Evolutionary conservation across 2,113 vertebrate species (phyloP).

Genomic region (Polypterus senegalus): DNA sequence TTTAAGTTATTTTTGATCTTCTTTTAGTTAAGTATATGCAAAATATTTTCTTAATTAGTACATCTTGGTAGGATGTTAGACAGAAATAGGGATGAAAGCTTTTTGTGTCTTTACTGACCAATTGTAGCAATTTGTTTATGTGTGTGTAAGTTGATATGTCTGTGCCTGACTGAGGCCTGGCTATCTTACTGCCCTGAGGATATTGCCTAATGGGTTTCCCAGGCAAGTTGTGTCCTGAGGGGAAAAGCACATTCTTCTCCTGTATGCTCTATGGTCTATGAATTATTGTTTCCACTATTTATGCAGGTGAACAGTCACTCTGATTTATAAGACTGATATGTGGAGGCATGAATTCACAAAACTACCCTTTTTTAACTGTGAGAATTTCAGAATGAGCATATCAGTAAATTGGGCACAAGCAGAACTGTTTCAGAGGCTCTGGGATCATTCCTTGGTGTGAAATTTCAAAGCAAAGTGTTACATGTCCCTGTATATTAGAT

Average conservation of each 20-base stretch:
- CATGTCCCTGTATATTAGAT: too few relatives aligned
- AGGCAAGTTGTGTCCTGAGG: slow-evolving; percentile 5
- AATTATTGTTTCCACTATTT: slow-evolving; percentile 16
- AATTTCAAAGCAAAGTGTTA: too few relatives aligned
- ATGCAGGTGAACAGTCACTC: slow-evolving; percentile 3
- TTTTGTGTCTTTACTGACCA: neutral
- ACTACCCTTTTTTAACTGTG: neutral
- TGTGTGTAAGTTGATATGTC: slow-evolving; percentile 3
- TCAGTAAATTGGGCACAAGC: too few relatives aligned
- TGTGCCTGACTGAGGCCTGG: neutral
- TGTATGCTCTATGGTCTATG: slow-evolving; percentile 2
- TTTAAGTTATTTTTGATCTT: too few relatives aligned
- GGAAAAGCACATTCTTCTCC: slow-evolving; percentile 1
- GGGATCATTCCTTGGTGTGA: too few relatives aligned
- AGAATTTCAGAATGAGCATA: neutral
- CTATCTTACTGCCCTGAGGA: neutral
- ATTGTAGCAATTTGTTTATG: slow-evolving; percentile 1
- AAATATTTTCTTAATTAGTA: too few relatives aligned
- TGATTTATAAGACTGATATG: neutral
- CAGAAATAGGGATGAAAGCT: too few relatives aligned
- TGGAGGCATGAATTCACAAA: neutral
- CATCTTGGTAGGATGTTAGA: too few relatives aligned
- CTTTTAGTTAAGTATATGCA: too few relatives aligned
- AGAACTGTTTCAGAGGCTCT: too few relatives aligned
- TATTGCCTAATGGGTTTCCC: slow-evolving; percentile 23